Evolutionary conservation across 2,113 vertebrate genomes (phyloP).

Genomic region (Chionodraco myersi): DNA sequence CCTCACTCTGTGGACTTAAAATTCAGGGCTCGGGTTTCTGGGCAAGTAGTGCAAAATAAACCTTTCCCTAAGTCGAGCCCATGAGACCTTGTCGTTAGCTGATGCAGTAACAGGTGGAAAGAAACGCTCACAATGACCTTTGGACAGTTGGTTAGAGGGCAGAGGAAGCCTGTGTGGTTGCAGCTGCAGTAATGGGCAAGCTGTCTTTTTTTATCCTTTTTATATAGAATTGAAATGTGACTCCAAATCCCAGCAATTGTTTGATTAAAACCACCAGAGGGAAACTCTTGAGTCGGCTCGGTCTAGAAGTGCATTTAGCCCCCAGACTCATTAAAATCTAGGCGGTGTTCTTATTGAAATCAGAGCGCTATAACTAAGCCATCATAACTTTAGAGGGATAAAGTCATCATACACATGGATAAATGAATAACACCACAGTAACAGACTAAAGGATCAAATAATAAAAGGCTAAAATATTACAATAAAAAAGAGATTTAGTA

Average conservation of each 20-base stretch:
- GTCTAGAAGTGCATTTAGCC: constrained; percentile 1
- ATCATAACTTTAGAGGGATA: background rate
- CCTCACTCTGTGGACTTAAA: constrained; percentile 59
- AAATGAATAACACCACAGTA: background rate
- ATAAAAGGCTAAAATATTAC: background rate
- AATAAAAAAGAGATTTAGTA: background rate
- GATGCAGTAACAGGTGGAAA: constrained; percentile 70
- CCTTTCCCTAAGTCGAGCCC: constrained; percentile 58
- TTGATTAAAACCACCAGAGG: background rate
- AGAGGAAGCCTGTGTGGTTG: background rate
- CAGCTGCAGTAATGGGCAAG: background rate
- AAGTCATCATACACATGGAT: background rate
- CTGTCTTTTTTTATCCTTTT: constrained; percentile 10
- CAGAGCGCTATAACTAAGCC: background rate
- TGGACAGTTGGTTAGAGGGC: background rate
- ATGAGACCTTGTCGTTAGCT: constrained; percentile 60
- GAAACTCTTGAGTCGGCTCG: background rate
- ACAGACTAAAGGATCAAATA: no score
- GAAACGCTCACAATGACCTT: constrained; percentile 32
- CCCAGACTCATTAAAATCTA: background rate
- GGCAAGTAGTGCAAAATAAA: constrained; percentile 55
- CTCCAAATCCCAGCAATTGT: background rate
- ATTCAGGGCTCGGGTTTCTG: constrained; percentile 68
- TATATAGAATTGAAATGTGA: constrained; percentile 26
- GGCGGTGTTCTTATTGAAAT: background rate